Conservation (phyloP, 1,140 invertebrate species). For the Drosophila lini region DNA sequence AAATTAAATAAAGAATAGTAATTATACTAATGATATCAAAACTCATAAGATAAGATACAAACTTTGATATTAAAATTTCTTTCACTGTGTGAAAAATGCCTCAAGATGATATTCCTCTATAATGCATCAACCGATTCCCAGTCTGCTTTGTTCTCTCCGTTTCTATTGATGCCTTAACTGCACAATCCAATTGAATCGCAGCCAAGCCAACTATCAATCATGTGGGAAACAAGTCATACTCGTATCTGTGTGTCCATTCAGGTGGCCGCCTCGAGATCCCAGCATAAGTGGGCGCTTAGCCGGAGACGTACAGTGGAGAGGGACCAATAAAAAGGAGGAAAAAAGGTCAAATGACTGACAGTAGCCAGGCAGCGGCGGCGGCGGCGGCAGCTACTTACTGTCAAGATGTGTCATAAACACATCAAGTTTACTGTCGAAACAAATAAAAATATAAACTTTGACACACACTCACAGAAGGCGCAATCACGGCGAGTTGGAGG, state of each 20-base stretch:
- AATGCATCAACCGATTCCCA: not conserved
- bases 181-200: constrained; percentile 26
- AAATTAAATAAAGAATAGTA: not conserved
- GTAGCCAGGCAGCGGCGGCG: constrained; percentile 43
- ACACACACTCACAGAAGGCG: constrained; percentile 51
- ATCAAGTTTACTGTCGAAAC: constrained; percentile 82
- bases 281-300: constrained; percentile 64
- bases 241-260: constrained; percentile 42
- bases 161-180: constrained; percentile 16
- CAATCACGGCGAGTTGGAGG: constrained; percentile 62
- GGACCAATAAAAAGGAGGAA: constrained; percentile 53
- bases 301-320: constrained; percentile 33
- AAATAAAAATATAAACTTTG: constrained; percentile 83
- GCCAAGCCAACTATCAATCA: constrained; percentile 53
- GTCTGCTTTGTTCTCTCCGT: not conserved
- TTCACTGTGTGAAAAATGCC: not conserved
- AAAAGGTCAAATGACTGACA: constrained; percentile 75
- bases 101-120: not conserved
- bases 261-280: constrained; percentile 22
- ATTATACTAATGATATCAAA: not conserved
- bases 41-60: not conserved
- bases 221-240: constrained; percentile 50
- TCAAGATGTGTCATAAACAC: constrained; percentile 81
- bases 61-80: not conserved
- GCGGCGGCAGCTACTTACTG: constrained; percentile 74